Percentiles rank a stretch among this genome's conserved stretches.
Evolutionary conservation across 2,113 vertebrate genomes (phyloP).

Genomic region (Vanacampus margaritifer): DNA sequence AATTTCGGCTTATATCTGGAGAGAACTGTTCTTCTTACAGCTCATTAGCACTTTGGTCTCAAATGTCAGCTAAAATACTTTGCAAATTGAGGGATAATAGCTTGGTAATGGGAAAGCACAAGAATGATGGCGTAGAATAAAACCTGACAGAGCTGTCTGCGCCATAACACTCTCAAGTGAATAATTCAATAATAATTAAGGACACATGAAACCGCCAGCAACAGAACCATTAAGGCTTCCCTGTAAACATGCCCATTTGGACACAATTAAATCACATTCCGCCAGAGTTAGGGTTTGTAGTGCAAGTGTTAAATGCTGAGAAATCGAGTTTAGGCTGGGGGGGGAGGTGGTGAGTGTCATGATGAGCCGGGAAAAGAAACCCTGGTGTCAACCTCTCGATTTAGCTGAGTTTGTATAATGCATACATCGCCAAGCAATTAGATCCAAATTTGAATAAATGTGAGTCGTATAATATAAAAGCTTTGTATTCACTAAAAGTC

Average conservation of each 20-base stretch:
- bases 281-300: slow-evolving; percentile 5
- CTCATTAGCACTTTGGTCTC: slow-evolving; percentile 34
- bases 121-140: slow-evolving; percentile 32
- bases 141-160: slow-evolving; percentile 22
- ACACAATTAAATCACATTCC: slow-evolving; percentile 39
- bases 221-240: slow-evolving; percentile 36
- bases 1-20: not conserved
- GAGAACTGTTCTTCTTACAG: slow-evolving; percentile 9
- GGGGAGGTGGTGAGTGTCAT: slow-evolving; percentile 13
- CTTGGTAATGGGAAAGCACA: slow-evolving; percentile 36
- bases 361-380: not conserved
- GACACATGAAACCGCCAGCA: slow-evolving; percentile 43
- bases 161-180: slow-evolving; percentile 25
- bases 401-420: slow-evolving; percentile 6
- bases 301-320: slow-evolving; percentile 7
- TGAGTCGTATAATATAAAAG: not conserved
- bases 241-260: slow-evolving; percentile 51
- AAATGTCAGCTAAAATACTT: slow-evolving; percentile 38
- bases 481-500: not conserved
- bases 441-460: not conserved
- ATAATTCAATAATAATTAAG: slow-evolving; percentile 50
- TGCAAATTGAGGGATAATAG: slow-evolving; percentile 36
- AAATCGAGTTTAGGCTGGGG: slow-evolving; percentile 33
- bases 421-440: slow-evolving; percentile 1
- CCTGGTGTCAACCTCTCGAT: not conserved